These are phyloP conservation scores for Phycodurus eques DNA, from an alignment of 2,113 vertebrate species.

Conservation along the genomic window DNA sequence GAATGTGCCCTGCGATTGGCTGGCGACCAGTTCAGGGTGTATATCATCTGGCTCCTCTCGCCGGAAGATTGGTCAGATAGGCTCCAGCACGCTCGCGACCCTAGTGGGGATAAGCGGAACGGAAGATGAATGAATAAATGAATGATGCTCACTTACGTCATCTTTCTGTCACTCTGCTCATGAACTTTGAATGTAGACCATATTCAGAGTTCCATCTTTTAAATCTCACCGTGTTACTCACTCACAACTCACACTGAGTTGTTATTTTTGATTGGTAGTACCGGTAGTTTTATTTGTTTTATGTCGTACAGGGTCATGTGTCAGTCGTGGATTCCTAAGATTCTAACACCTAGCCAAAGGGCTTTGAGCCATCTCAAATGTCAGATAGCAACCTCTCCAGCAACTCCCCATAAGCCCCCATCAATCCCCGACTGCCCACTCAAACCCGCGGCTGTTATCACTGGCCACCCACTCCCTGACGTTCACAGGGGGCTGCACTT, in stretches of 20 bases:
- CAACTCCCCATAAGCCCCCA: conserved; percentile 42
- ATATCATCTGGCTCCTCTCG: no score
- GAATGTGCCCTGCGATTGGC: no score
- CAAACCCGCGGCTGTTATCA: conserved; percentile 60
- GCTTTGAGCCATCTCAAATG: conserved; percentile 70
- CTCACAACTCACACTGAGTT: neutral
- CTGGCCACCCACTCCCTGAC: conserved; percentile 56
- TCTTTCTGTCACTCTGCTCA: conserved; percentile 27
- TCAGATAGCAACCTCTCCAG: conserved; percentile 62
- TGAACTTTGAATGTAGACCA: neutral
- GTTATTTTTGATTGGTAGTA: conserved; percentile 6
- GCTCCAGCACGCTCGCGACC: no score
- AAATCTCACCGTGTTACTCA: neutral
- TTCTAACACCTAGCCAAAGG: conserved; percentile 66
- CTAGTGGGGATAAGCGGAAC: no score
- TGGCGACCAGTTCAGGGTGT: no score
- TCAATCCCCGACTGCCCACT: conserved; percentile 51
- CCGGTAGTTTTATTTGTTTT: conserved; percentile 32
- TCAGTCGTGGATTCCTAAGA: conserved; percentile 51
- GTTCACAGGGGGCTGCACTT: conserved; percentile 53
- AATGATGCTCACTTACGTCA: neutral
- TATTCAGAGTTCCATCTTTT: no score
- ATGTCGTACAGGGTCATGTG: conserved; percentile 53
- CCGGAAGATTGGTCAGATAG: no score
- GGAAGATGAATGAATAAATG: no score